Conservation (phyloP, 2,113 vertebrate genomes). For the Mesoclemmys tuberculata region DNA sequence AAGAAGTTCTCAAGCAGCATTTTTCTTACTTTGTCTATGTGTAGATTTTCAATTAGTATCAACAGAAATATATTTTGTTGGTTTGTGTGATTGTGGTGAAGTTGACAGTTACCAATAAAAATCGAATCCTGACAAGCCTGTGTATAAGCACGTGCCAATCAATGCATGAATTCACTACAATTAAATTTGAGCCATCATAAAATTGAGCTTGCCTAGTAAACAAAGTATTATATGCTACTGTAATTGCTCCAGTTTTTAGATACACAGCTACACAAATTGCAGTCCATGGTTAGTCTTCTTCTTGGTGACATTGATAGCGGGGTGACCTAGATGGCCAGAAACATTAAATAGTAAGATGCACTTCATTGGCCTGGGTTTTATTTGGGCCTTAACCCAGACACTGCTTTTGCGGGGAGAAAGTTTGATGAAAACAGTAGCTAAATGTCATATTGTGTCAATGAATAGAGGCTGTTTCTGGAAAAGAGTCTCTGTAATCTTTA, state of each 20-base stretch:
- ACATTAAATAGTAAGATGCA: not conserved
- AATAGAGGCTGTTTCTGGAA: not conserved
- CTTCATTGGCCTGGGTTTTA: not conserved
- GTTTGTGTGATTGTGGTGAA: too few species aligned
- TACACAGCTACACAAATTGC: not conserved
- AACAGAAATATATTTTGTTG: too few species aligned
- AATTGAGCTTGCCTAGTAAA: not conserved
- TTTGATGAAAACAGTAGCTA: not conserved
- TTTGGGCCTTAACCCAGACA: not conserved
- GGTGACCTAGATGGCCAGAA: not conserved
- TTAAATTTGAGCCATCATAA: fast-evolving
- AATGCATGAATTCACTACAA: not conserved
- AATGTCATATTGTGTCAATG: not conserved
- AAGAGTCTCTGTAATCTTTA: not conserved
- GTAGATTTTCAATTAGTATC: too few species aligned
- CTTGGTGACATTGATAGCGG: not conserved
- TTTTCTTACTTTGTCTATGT: too few species aligned
- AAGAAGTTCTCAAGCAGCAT: too few species aligned
- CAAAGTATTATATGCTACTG: not conserved
- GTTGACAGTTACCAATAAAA: too few species aligned
- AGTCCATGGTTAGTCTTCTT: not conserved
- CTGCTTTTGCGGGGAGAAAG: not conserved
- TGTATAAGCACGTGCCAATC: too few species aligned
- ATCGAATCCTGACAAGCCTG: too few species aligned
- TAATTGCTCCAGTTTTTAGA: not conserved